Conservation (phyloP, 2,888 invertebrate genomes). For the Dasypolia templi region DNA sequence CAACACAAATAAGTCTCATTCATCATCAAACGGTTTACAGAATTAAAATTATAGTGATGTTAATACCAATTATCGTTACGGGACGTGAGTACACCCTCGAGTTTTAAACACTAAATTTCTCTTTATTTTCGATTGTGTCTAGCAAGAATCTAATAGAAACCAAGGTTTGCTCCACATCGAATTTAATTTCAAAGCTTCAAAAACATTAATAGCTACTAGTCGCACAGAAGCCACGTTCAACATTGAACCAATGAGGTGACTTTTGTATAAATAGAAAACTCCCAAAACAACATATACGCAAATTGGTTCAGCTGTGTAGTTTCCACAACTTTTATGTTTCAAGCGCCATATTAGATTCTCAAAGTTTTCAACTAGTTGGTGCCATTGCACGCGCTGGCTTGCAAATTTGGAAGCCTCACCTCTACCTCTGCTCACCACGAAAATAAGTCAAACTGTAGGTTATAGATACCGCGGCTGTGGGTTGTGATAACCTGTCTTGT, state of each 20-base stretch:
- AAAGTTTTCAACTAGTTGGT: constrained; percentile 62
- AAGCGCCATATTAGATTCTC: constrained; percentile 59
- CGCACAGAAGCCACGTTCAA: background rate
- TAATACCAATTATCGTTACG: background rate
- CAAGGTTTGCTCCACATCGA: constrained; percentile 1
- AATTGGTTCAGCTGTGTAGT: constrained; percentile 55
- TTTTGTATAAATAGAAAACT: constrained; percentile 24
- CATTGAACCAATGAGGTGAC: constrained; percentile 21
- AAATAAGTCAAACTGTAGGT: constrained; percentile 3
- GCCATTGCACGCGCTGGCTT: constrained; percentile 37
- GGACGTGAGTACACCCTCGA: background rate
- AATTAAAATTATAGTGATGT: background rate
- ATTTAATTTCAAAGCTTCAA: constrained; percentile 32
- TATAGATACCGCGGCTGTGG: too few species aligned
- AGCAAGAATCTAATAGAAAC: constrained; percentile 11
- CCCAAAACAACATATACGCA: constrained; percentile 49
- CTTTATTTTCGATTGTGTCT: background rate
- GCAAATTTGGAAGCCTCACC: constrained; percentile 20
- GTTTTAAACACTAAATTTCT: background rate
- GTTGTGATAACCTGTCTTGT: background rate
- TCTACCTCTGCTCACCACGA: too few species aligned
- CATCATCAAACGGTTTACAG: background rate
- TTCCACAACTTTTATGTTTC: constrained; percentile 60
- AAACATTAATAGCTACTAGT: constrained; percentile 24
- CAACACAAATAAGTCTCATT: background rate